A percentile compares a stretch with the other conserved stretches of the same genome.
These are phyloP conservation scores for Vulpes ferrilata DNA, from an alignment of 2,113 vertebrate species.

Conservation along the genomic window DNA sequence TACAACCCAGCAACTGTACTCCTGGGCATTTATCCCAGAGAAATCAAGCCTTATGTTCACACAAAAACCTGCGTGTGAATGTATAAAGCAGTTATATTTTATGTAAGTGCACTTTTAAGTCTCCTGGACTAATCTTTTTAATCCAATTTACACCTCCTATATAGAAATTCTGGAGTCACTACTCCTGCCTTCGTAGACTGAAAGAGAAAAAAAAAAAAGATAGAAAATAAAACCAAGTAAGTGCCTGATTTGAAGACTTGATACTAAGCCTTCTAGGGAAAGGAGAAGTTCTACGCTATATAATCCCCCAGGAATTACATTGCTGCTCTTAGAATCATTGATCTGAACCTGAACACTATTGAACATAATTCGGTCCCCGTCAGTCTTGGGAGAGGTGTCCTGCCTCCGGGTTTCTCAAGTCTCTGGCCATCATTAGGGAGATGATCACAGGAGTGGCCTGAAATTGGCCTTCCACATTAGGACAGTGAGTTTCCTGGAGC, in stretches of 20 bases:
- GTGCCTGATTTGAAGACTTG: not conserved
- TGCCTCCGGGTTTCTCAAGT: not conserved
- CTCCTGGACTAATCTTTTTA: not conserved
- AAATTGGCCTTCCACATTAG: not conserved
- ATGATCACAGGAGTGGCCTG: not conserved
- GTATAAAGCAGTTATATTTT: not conserved
- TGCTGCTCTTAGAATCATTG: not conserved
- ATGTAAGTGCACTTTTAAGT: not conserved
- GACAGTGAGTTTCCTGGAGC: not conserved
- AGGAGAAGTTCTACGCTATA: not conserved
- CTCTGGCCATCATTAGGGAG: not conserved
- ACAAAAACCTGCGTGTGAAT: not conserved
- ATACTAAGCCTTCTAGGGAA: not conserved
- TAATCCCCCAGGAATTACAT: not conserved
- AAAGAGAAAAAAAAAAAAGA: not conserved
- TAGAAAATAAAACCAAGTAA: not conserved
- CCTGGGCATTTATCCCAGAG: not conserved
- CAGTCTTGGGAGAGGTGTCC: not conserved
- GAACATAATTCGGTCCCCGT: not conserved
- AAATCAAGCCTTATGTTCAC: not conserved
- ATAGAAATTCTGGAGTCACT: not conserved
- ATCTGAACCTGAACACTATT: not conserved
- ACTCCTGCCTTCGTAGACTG: not conserved
- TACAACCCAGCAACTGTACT: not conserved
- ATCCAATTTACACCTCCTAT: not conserved